Evolutionary conservation across 2,888 invertebrate genomes (phyloP), one percentile per base, ranked within the genome.

Genomic region (Cancer borealis): DNA sequence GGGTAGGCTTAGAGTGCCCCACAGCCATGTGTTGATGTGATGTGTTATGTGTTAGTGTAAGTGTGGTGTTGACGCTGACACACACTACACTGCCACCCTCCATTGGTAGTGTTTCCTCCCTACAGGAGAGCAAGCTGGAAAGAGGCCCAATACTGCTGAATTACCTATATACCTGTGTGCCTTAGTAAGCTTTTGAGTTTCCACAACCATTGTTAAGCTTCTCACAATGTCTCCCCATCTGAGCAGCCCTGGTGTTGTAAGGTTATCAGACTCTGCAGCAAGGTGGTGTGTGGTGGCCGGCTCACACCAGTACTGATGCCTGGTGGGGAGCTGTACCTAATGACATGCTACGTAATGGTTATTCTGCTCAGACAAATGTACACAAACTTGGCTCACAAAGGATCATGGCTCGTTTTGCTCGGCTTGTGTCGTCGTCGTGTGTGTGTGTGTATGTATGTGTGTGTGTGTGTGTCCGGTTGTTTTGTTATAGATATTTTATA

Each of bases 81-180:
- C 91, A 39, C 30, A 21, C 66, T 47, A 73, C 26, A 5, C 45
- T 66, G 66, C 73, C 39, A 45, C 45, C 39, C 45, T 73, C 45
- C 60, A 91, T 21, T 73, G 91, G 73, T n/a, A 66, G 91, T 91
- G 46, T 91, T 91, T 49, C 30, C 45, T 54, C 91, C 46, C 14
- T 8, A 73, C 8, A 49, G 91, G 46, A 73, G 39, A 39, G 66
- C 60, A 73, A 91, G 73, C 91, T 91, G 46, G 91, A 54, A 73
- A 66, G 91, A 91, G 91, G 91, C 91, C 91, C 91, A 73, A 91
- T 45, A 66, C 60, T 91, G 91, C 91, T 91, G 91, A 91, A 66
- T 66, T 45, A 73, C 66, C 54, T 91, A 73, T 66, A 91, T 73
- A 91, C 91, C 91, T 91, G 73, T 73, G 91, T 91, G 91, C 91